phyloP scores from a whole-genome alignment of 1,140 invertebrate species.

The Platyscapa corneri region DNA sequence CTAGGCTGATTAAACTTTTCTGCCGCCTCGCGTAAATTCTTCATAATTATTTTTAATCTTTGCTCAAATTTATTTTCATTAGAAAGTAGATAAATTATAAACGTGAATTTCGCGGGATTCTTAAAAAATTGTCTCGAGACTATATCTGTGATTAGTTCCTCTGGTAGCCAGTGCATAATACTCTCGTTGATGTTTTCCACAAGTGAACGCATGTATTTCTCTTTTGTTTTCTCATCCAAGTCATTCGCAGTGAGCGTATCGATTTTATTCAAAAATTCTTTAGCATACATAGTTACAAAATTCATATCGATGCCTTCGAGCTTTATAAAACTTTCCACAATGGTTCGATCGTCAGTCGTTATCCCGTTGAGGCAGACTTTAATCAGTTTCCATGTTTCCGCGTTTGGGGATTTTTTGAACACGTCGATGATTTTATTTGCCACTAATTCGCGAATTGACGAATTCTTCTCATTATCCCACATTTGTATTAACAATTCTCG shows the following conservation, averaged over 20 bases:
- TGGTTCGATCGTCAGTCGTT: not conserved
- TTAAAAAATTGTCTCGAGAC: not conserved
- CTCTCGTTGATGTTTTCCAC: not conserved
- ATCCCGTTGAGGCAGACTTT: conserved; percentile 16
- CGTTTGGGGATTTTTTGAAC: not conserved
- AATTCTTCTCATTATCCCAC: conserved; percentile 12
- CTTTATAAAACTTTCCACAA: not conserved
- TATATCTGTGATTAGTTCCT: conserved; percentile 31
- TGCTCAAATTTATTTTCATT: conserved; percentile 2
- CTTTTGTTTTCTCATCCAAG: not conserved
- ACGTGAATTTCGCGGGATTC: not conserved
- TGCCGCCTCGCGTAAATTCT: not conserved
- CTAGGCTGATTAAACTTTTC: not conserved
- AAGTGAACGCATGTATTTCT: not conserved
- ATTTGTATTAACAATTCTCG: not conserved
- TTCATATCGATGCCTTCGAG: not conserved
- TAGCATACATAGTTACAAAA: not conserved
- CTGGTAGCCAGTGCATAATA: not conserved
- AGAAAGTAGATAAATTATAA: conserved; percentile 1
- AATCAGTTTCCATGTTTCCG: conserved; percentile 7
- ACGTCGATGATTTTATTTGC: conserved; percentile 29
- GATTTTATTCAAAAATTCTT: conserved; percentile 20
- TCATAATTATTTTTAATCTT: conserved; percentile 17
- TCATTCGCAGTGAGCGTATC: not conserved
- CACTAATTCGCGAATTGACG: conserved; percentile 24